Base-by-base conservation (phyloP, 2,113 vertebrate genomes). In the Oreochromis tanganicae region DNA sequence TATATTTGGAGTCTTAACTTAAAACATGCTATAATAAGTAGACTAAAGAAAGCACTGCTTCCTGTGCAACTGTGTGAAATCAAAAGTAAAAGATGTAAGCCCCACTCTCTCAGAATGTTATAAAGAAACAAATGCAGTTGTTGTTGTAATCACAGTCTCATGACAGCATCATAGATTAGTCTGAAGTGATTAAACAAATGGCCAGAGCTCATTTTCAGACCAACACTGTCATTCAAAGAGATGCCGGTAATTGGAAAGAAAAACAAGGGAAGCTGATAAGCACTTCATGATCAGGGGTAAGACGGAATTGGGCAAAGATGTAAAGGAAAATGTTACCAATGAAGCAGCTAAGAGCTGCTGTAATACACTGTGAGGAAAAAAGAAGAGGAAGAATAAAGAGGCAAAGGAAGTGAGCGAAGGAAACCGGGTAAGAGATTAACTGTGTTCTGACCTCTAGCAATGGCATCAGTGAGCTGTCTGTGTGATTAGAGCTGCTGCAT, bases 391-490 rank as follows among this genome's bases (percentile, higher is more conserved):
- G 57, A 75, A 21, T 1, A 2, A 24, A 34, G 71, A 63, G 46
- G 9, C 21, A 27, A 27, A 73, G 14, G 7, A 57, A 81, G 4
- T 48, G 50, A 54, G 43, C 12, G 56, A 87, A 66, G 34, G 48
- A 83, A 84, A 89, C 17, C 0, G 4, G 85, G 54, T 78, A 61
- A 80, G 78, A 90, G 85, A 90, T 89, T 88, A 89, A 84, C 56
- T 84, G 84, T 85, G 81, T 63, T 89, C 43, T 91, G 88, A 92
- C 87, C 92, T 92, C 87, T 16, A 89, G 81, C 81, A 17, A 63
- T 55, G 83, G 81, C 80, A 66, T 79, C 41, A 41, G 55, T 59
- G 85, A 86, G 66, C 87, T 88, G 88, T 82, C 86, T 80, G 88
- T 83, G 81, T 92, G 92, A 93, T 91, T 90, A 92, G 68, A 88